Percentiles rank a stretch among this genome's conserved stretches.
phyloP scores from a whole-genome alignment of 2,797 vertebrate genomes.

The Loriculus beryllinus region DNA sequence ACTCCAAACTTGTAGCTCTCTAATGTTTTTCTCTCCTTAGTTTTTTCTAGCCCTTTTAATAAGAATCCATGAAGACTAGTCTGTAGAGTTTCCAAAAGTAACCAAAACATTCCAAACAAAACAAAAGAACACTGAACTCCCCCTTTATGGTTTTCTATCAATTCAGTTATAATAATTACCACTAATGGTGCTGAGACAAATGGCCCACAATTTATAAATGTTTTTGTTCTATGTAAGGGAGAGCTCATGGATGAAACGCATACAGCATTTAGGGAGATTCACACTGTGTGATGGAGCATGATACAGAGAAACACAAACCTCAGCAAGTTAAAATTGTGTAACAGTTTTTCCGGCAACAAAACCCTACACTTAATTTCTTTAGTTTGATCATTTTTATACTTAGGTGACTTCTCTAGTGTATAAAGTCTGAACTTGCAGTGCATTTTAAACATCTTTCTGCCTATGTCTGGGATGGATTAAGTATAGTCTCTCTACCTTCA shows the following conservation, averaged over 20 bases:
- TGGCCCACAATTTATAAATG: neutral
- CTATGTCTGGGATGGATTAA: too few relatives aligned
- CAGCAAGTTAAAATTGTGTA: neutral
- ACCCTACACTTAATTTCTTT: neutral
- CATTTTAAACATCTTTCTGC: neutral
- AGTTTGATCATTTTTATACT: neutral
- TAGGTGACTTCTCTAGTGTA: neutral
- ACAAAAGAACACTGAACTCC: neutral
- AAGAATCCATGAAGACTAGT: neutral
- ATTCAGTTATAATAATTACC: neutral
- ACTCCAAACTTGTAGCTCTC: neutral
- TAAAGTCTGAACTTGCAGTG: neutral
- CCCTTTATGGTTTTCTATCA: neutral
- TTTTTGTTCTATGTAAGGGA: neutral
- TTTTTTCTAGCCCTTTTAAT: neutral
- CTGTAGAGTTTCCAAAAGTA: neutral
- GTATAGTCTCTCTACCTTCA: neutral
- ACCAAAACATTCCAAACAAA: neutral
- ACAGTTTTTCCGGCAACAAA: neutral
- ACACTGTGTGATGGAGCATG: rapidly evolving
- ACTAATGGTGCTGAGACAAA: neutral
- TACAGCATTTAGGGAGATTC: neutral
- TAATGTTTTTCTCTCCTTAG: neutral
- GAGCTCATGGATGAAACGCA: neutral
- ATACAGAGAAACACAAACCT: neutral